Conservation (phyloP, 2,888 invertebrate genomes). For the Callosobruchus maculatus region DNA sequence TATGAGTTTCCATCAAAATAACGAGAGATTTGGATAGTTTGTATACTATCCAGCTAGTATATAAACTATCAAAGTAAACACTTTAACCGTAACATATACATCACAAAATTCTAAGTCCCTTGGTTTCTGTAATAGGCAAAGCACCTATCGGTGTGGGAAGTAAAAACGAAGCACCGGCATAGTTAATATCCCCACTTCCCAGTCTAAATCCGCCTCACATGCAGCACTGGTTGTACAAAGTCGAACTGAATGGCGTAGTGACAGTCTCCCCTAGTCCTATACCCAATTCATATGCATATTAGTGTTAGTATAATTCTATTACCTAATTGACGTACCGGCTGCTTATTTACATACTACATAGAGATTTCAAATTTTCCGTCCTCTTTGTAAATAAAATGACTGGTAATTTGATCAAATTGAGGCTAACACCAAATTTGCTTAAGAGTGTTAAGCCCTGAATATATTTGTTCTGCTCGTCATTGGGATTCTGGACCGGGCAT, state of each 20-base stretch:
- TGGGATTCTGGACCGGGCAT: constrained; percentile 9
- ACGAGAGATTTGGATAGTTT: too few species aligned
- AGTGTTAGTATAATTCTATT: constrained; percentile 28
- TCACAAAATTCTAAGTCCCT: too few species aligned
- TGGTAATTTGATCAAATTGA: constrained; percentile 22
- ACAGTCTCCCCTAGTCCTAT: neutral
- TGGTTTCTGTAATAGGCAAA: too few species aligned
- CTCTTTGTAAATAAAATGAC: constrained; percentile 24
- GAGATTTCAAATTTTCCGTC: constrained; percentile 23
- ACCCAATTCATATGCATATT: constrained; percentile 28
- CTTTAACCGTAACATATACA: too few species aligned
- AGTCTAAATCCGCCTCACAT: neutral
- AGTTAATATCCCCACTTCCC: neutral
- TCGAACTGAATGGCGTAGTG: neutral
- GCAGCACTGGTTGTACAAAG: neutral
- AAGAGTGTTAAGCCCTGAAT: constrained; percentile 20
- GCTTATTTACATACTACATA: constrained; percentile 28
- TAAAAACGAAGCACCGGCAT: too few species aligned
- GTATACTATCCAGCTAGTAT: too few species aligned
- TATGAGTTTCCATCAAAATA: too few species aligned
- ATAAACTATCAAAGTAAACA: too few species aligned
- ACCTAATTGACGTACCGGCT: constrained; percentile 25
- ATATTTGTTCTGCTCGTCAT: constrained; percentile 17
- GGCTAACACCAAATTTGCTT: constrained; percentile 23
- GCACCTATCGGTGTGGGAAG: too few species aligned